These are phyloP conservation scores for Aphis craccivora DNA, from an alignment of 1,140 invertebrate genomes.

Conservation along the genomic window DNA sequence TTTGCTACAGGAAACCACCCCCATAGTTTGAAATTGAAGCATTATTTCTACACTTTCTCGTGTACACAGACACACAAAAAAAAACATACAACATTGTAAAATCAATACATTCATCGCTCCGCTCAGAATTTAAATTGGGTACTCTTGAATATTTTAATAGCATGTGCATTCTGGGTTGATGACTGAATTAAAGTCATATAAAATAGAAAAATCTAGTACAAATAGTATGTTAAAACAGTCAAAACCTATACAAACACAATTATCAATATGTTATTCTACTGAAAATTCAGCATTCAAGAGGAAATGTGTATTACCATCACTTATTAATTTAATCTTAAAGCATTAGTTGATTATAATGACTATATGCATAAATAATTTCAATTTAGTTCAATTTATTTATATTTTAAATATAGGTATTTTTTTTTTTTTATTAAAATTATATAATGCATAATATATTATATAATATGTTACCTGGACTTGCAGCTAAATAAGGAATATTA, in stretches of 20 bases:
- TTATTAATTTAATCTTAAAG: no score
- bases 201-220: background rate
- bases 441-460: background rate
- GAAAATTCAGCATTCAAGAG: background rate
- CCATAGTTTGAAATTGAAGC: no score
- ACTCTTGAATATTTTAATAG: conserved; percentile 8
- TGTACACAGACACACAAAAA: no score
- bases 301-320: background rate
- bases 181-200: conserved; percentile 20
- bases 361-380: no score
- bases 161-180: background rate
- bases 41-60: no score
- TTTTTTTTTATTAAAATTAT: background rate
- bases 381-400: no score
- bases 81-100: no score
- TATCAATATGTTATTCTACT: conserved; percentile 5
- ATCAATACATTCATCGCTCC: no score
- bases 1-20: no score
- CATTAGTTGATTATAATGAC: no score
- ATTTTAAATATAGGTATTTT: no score
- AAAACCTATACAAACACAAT: background rate
- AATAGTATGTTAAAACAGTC: background rate
- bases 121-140: no score
- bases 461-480: background rate
- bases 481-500: background rate